Evolutionary conservation across 92 coral and sea anemone species (phyloP), one percentile per base, ranked within the genome.

Genomic region (Porites lobata): DNA sequence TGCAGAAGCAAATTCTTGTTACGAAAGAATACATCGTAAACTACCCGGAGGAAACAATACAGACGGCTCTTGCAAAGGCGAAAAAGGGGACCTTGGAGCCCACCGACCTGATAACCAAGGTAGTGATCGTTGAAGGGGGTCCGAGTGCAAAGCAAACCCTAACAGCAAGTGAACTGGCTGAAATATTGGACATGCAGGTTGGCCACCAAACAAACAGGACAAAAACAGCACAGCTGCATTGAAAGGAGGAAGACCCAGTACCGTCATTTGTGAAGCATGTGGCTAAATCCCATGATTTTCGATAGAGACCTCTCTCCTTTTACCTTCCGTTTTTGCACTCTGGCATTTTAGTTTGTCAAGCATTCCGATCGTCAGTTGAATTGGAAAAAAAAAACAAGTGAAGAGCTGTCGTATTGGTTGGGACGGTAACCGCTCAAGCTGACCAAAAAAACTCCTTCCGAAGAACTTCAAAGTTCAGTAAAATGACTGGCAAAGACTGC

Each of bases 151-250:
- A 80, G 72, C 57, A 14, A 7, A 17, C 17, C 3, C 74, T 96
- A 17, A 96, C 99, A 21, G 98, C 99, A 7, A 66, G 94, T 18
- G 99, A 96, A 65, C 94, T 96, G 80, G 93, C 97, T n/a, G 94
- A 96, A 52, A 96, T 96, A 69, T 87, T 96, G 78, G 96, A 72
- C 50, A 94, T 96, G 96, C 88, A 88, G 38, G 96, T 98, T 3
- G 96, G 95, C 54, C 87, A 90, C 10, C 85, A 83, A 53, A 93
- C 93, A 1, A 69, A 84, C 70, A 80, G 86, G 76, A 89, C 57
- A 50, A 92, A 65, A 29, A 86, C 84, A 58, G 26, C 87, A 0
- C 87, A 84, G 74, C 5, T 61, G 18, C 63, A 84, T 22, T 84
- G 56, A 77, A 29, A n/a, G 8, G 2, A 11, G 8, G 18, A 17